Conservation (phyloP, 2,797 vertebrate species). For the Anguilla megastoma region DNA sequence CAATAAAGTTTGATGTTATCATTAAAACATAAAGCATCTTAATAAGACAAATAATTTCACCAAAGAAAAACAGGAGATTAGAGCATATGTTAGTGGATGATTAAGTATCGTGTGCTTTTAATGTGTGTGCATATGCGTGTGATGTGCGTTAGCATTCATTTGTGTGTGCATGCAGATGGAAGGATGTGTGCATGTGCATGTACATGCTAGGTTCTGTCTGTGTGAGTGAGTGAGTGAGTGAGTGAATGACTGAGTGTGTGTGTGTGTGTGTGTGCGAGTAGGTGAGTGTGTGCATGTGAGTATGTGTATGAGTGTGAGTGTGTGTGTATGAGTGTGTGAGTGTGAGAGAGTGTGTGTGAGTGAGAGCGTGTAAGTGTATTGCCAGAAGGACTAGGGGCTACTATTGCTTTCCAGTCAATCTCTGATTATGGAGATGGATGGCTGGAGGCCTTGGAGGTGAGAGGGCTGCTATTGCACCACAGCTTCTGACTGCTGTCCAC, state of each 20-base stretch:
- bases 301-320: not conserved
- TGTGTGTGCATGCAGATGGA: not conserved
- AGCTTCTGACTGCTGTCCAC: slow-evolving; percentile 60
- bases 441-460: slow-evolving; percentile 60
- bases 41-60: not conserved
- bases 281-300: not conserved
- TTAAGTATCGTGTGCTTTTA: not conserved
- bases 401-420: slow-evolving; percentile 53
- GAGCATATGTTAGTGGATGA: not conserved
- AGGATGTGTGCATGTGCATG: not conserved
- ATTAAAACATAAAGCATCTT: not conserved
- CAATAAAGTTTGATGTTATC: not conserved
- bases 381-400: slow-evolving; percentile 40
- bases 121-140: not conserved
- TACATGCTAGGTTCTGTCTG: not conserved
- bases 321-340: not conserved
- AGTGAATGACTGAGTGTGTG: slow-evolving; percentile 32
- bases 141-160: not conserved
- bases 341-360: slow-evolving; percentile 19
- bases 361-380: slow-evolving; percentile 5
- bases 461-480: slow-evolving; percentile 54
- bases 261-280: not conserved
- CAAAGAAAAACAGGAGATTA: not conserved
- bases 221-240: not conserved
- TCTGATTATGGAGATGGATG: slow-evolving; percentile 68